Base-by-base conservation (phyloP, 2,797 vertebrate species). In the Clarias pachynema region DNA sequence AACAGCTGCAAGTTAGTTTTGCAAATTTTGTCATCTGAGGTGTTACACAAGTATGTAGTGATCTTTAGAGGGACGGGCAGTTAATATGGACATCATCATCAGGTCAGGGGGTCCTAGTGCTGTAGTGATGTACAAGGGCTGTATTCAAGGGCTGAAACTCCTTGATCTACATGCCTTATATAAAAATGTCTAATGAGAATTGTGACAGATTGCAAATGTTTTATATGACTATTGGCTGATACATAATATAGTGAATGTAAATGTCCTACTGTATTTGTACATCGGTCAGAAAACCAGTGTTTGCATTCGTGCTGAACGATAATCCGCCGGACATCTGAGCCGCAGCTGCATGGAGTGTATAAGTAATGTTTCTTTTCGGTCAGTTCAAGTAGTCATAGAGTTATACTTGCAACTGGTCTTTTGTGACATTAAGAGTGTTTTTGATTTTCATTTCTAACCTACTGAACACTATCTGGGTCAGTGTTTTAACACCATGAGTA, bases 31-130 rank as follows among this genome's bases (percentile, higher is more conserved):
- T 81, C 70, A 83, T 82, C 40, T 80, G 40, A 86, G 63, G 81
- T 89, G 83, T 86, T 74, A 84, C 60, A 1, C 83, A 72, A 83
- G 62, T 82, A 63, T 73, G 63, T 88, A 84, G 83, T 83, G 65
- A 74, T 81, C 83, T 89, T 89, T 82, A 80, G 84, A 82, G 22
- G 70, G 79, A 75, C 66, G 79, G 69, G 57, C 22, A 53, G 72
- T 80, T 82, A 78, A 79, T 80, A 79, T 63, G 37, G n/a, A 77
- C 44, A 14, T 73, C 73, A 85, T 78, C 44, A 49, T 82, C 40
- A 26, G 26, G 24, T 26, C 63, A 49, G n/a, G 40, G n/a, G 26
- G 24, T 62, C 44, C 31, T 60, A 12, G 16, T 40, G 44, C 44
- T 9, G 44, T 44, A 44, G 40, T 26, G 24, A 79, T 37, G 31